A percentile compares a stretch with the other conserved stretches of the same genome.
Evolutionary conservation across 2,888 invertebrate species (phyloP).

Genomic region (Argyra leucocephala): DNA sequence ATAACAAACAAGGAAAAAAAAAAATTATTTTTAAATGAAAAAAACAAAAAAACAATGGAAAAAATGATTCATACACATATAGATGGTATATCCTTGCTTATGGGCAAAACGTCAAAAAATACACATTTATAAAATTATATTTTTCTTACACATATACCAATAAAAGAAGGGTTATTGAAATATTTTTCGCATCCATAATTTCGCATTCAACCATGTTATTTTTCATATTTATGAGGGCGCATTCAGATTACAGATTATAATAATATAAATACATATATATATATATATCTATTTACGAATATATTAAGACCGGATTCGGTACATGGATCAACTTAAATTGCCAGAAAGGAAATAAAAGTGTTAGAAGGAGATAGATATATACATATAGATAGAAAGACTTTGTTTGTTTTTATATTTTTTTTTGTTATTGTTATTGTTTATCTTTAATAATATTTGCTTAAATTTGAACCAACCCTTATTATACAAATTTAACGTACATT

Average conservation of each 20-base stretch:
- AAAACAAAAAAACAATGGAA: no score
- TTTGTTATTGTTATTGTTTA: neutral
- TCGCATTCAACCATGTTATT: neutral
- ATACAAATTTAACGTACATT: neutral
- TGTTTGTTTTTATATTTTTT: neutral
- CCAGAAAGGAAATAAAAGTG: neutral
- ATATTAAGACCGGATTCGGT: no score
- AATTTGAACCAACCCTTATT: neutral
- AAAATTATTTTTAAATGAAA: no score
- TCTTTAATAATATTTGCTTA: neutral
- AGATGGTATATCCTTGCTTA: neutral
- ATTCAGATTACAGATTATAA: neutral
- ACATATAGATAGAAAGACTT: neutral
- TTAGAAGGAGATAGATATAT: neutral
- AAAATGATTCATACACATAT: no score
- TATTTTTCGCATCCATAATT: slow-evolving; percentile 6
- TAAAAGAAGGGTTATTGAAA: neutral
- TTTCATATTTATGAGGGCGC: neutral
- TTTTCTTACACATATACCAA: no score
- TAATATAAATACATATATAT: no score
- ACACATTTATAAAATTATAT: no score
- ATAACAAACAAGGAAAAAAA: no score
- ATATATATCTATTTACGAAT: no score
- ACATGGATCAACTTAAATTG: neutral
- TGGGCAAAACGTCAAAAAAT: neutral